Evolutionary conservation across 2,797 vertebrate species (phyloP).

Genomic region (Antennarius maculatus): DNA sequence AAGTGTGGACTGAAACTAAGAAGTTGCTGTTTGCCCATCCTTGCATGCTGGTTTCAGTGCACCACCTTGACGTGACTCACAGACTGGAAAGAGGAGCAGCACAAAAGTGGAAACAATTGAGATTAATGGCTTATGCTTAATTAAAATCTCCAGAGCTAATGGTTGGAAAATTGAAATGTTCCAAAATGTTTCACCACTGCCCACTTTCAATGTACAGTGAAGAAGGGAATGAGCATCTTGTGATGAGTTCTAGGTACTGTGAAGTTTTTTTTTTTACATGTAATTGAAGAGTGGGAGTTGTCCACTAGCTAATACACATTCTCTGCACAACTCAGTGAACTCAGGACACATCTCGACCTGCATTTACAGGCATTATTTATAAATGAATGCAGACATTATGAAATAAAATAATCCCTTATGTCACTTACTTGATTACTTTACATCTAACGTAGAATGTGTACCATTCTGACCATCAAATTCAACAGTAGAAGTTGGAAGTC

Average conservation of each 20-base stretch:
- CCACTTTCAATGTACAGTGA: constrained; percentile 43
- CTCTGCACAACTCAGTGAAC: not conserved
- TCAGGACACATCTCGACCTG: constrained; percentile 3
- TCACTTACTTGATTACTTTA: not conserved
- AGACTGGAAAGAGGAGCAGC: constrained; percentile 48
- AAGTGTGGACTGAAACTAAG: constrained; percentile 45
- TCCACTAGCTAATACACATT: constrained; percentile 10
- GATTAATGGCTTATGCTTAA: constrained; percentile 77
- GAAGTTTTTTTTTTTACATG: constrained; percentile 29
- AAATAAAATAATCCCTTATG: not conserved
- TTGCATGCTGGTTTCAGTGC: constrained; percentile 35
- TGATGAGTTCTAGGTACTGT: constrained; percentile 55
- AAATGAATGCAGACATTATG: no score
- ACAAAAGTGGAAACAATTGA: constrained; percentile 63
- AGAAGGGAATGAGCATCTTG: constrained; percentile 61
- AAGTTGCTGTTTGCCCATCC: constrained; percentile 59
- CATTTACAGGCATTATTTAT: not conserved
- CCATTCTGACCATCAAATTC: not conserved
- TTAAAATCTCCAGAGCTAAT: constrained; percentile 75
- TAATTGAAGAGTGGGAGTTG: constrained; percentile 56
- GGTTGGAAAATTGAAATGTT: constrained; percentile 75
- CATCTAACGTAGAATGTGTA: not conserved
- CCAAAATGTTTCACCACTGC: constrained; percentile 56
- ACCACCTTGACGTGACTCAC: constrained; percentile 34
- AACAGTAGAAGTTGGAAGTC: not conserved